Evolutionary conservation across 2,113 vertebrate genomes (phyloP).

Genomic region (Sinocyclocheilus rhinocerous): DNA sequence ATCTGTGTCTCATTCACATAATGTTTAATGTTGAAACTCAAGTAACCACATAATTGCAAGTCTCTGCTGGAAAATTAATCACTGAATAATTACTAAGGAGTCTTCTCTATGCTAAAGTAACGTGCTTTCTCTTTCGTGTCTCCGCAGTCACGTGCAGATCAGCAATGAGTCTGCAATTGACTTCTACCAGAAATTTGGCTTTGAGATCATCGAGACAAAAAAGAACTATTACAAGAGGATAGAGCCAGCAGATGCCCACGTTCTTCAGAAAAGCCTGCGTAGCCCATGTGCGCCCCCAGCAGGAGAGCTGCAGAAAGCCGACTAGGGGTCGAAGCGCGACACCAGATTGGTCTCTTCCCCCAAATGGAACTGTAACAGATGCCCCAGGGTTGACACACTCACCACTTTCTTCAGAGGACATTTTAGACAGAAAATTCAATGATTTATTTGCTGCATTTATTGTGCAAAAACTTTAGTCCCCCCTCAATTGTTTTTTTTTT

Average conservation of each 20-base stretch:
- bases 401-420: conserved; percentile 80
- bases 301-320: conserved; percentile 88
- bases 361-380: conserved; percentile 79
- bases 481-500: conserved; percentile 58
- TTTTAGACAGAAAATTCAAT: conserved; percentile 74
- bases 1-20: conserved; percentile 15
- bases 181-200: conserved; percentile 99
- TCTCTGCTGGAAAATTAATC: not conserved
- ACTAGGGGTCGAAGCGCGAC: conserved; percentile 68
- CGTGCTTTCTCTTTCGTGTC: conserved; percentile 1
- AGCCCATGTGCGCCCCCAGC: conserved; percentile 80
- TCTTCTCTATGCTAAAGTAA: not conserved
- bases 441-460: conserved; percentile 74
- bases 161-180: conserved; percentile 98
- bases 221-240: conserved; percentile 99
- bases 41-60: not conserved
- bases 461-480: conserved; percentile 69
- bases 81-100: not conserved
- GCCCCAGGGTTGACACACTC: conserved; percentile 73
- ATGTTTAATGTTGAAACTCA: conserved; percentile 10
- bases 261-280: conserved; percentile 97
- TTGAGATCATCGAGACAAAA: conserved; percentile 99
- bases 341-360: conserved; percentile 65
- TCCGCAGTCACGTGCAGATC: conserved; percentile 95
- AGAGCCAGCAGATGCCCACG: conserved; percentile 97